Evolutionary conservation across 2,113 vertebrate species (phyloP).

Genomic region (Oryzias melastigma): DNA sequence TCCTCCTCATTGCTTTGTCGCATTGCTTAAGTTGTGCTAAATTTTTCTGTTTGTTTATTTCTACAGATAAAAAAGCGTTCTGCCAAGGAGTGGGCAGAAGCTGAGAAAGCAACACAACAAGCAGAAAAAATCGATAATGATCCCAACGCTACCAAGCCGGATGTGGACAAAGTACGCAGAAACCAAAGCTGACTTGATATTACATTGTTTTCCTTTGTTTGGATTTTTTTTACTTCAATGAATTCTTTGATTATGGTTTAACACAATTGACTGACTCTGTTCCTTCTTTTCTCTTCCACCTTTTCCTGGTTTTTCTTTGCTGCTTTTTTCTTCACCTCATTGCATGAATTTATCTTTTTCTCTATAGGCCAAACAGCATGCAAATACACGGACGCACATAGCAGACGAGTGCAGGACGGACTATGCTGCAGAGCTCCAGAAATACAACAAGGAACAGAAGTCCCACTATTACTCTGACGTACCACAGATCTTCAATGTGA

Average conservation of each 20-base stretch:
- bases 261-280: not conserved
- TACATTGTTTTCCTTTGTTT: not conserved
- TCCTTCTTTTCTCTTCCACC: not conserved
- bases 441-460: slow-evolving; percentile 86
- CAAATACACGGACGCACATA: slow-evolving; percentile 75
- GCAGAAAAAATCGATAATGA: slow-evolving; percentile 81
- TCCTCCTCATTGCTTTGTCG: not conserved
- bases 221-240: not conserved
- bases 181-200: not conserved
- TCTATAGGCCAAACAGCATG: slow-evolving; percentile 80
- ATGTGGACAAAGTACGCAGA: slow-evolving; percentile 83
- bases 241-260: not conserved
- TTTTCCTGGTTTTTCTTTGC: not conserved
- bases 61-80: slow-evolving; percentile 84
- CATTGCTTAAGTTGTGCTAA: not conserved
- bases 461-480: slow-evolving; percentile 82
- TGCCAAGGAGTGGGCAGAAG: slow-evolving; percentile 86
- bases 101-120: slow-evolving; percentile 82
- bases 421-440: slow-evolving; percentile 84
- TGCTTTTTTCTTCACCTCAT: slow-evolving; percentile 10
- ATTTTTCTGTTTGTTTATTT: slow-evolving; percentile 21
- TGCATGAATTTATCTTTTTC: slow-evolving; percentile 6
- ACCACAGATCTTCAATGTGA: slow-evolving; percentile 83
- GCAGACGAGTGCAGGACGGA: slow-evolving; percentile 88
- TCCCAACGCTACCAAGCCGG: slow-evolving; percentile 75